phyloP scores from a whole-genome alignment of 1,140 invertebrate genomes.

The Micrasema longulum region DNA sequence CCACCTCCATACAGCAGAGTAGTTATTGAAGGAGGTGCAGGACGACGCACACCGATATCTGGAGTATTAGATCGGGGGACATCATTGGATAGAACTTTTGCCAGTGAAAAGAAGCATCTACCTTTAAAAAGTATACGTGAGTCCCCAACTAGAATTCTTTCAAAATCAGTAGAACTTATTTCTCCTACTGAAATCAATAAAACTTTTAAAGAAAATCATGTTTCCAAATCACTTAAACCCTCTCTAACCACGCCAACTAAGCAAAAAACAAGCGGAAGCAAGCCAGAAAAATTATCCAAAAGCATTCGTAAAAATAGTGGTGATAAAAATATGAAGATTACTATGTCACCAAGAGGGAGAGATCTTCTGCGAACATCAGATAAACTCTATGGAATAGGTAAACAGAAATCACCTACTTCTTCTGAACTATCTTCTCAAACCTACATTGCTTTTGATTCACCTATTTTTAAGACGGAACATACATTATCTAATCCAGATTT shows the following conservation, averaged over 20 bases:
- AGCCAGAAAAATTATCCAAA: slow-evolving; percentile 13
- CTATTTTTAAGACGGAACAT: background rate
- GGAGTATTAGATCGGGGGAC: slow-evolving; percentile 66
- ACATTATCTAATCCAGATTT: background rate
- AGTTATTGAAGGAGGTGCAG: slow-evolving; percentile 64
- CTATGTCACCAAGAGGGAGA: slow-evolving; percentile 65
- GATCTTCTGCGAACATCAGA: slow-evolving; percentile 59
- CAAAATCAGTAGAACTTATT: slow-evolving; percentile 68
- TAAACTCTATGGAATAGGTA: slow-evolving; percentile 37
- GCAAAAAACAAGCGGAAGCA: slow-evolving; percentile 58
- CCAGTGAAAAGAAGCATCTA: slow-evolving; percentile 57
- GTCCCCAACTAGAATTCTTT: slow-evolving; percentile 40
- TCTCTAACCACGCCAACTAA: slow-evolving; percentile 62
- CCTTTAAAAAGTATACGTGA: slow-evolving; percentile 51
- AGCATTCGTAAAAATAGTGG: slow-evolving; percentile 53
- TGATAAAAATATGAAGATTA: slow-evolving; percentile 65
- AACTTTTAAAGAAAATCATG: slow-evolving; percentile 37
- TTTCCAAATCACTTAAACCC: slow-evolving; percentile 58
- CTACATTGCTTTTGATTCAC: slow-evolving; percentile 35
- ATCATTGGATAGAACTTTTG: slow-evolving; percentile 65
- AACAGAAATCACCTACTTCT: slow-evolving; percentile 41
- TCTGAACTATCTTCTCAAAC: slow-evolving; percentile 43
- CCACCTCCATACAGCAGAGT: slow-evolving; percentile 56
- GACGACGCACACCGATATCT: slow-evolving; percentile 65
- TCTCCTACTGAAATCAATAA: slow-evolving; percentile 66